A percentile compares a stretch with the other conserved stretches of the same genome.
These are phyloP conservation scores for Harmothoe impar DNA, from an alignment of 2,888 invertebrate genomes.

Conservation along the genomic window DNA sequence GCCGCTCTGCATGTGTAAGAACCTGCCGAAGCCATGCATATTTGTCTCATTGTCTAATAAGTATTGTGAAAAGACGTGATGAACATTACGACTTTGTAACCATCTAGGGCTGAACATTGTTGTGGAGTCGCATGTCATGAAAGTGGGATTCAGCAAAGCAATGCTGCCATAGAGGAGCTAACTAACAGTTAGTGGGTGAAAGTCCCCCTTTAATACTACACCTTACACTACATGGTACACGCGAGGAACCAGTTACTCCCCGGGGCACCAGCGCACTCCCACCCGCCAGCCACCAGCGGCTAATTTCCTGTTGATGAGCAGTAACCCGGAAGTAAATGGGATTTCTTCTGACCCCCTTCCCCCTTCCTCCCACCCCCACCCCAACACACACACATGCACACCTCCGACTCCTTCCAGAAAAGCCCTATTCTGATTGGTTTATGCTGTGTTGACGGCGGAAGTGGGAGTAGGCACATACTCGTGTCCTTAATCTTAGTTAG, in stretches of 20 bases:
- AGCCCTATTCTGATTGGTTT: slow-evolving; percentile 44
- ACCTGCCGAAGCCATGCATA: background rate
- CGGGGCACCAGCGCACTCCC: background rate
- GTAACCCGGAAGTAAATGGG: slow-evolving; percentile 53
- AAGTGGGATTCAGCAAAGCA: no score
- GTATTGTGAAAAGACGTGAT: no score
- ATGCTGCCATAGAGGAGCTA: no score
- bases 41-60: background rate
- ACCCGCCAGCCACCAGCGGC: background rate
- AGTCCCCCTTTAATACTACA: no score
- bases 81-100: no score
- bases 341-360: slow-evolving; percentile 56
- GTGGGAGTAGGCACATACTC: background rate
- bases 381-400: no score
- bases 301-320: slow-evolving; percentile 47
- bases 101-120: no score
- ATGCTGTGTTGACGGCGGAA: background rate
- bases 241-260: background rate
- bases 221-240: background rate
- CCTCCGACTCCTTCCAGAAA: background rate
- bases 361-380: background rate
- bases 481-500: slow-evolving; percentile 48
- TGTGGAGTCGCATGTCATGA: no score
- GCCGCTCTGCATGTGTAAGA: no score
- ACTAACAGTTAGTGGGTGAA: no score